Base-by-base conservation (phyloP, 2,888 invertebrate genomes). In the Cephus runcator region DNA sequence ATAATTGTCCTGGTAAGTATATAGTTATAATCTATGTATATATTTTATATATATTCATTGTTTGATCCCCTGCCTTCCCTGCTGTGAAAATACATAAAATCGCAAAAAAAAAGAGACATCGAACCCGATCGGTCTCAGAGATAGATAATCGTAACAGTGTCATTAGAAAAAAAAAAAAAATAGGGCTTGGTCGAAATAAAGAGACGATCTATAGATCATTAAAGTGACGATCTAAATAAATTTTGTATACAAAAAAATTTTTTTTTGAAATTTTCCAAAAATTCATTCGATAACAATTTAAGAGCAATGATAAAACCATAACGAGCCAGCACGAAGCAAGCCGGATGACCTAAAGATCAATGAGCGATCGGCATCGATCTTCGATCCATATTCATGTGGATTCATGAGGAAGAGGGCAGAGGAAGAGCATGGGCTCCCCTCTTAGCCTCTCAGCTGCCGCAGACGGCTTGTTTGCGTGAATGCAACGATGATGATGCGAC, bases 341-440 rank as follows among this genome's bases (percentile, higher is more conserved):
- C 86, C 86, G 87, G 85, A 84, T 90, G 90, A 90, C 90, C 90
- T 82, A 84, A 83, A 87, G 90, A 90, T 90, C 89, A 90, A 90
- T 86, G 89, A 89, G 84, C 87, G 90, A 89, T 90, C 87, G 86
- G 83, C 79, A 80, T 81, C 79, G 76, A 71, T 73, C 75, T 35
- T 77, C 73, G 83, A 86, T 89, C 81, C 87, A 89, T 89, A 89
- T 89, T 88, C 87, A 88, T 86, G 83, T 15, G 35, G 74, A 74
- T 74, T 74, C 74, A 74, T 74, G 35, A 74, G 71, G 71, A 71
- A 31, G 31, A 74, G 81, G 79, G 79, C 76, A 85, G 77, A 81
- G 81, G 81, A 78, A 79, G 76, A 74, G 69, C 77, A 6, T 73
- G 73, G 77, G 75, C 75, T 79, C 82, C 77, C 75, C 79, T 80